Evolutionary conservation across 2,797 vertebrate species (phyloP).

Genomic region (Trematomus bernacchii): DNA sequence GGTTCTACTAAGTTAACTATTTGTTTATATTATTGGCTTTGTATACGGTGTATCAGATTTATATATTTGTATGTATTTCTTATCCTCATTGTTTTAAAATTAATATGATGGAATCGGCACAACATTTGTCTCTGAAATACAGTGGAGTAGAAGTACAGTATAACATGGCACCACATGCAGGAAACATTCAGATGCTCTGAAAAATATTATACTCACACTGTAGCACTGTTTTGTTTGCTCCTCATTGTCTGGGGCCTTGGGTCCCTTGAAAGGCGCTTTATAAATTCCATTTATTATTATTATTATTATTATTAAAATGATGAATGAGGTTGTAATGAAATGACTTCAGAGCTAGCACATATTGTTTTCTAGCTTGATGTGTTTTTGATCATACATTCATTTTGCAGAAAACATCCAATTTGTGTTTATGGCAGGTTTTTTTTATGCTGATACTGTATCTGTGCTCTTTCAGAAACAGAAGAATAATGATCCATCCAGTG

Average conservation of each 20-base stretch:
- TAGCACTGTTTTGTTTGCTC: too few relatives aligned
- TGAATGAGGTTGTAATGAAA: background rate
- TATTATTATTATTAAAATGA: too few relatives aligned
- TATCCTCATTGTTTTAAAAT: background rate
- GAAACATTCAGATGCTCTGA: background rate
- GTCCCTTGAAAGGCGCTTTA: too few relatives aligned
- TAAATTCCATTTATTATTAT: too few relatives aligned
- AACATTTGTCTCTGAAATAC: background rate
- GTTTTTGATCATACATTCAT: conserved; percentile 21
- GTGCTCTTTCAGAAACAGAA: conserved; percentile 15
- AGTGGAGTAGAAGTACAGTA: background rate
- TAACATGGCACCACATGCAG: background rate
- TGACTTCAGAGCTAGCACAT: background rate
- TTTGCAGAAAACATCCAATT: conserved; percentile 25
- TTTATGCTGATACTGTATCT: background rate
- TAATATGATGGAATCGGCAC: background rate
- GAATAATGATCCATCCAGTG: conserved; percentile 18
- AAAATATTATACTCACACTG: background rate
- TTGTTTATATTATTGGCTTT: background rate
- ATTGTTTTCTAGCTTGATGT: background rate
- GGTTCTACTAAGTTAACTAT: background rate
- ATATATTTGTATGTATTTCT: background rate
- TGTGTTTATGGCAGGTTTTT: conserved; percentile 7
- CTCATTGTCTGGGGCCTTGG: too few relatives aligned
- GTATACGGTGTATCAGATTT: background rate